Evolutionary conservation across 2,797 vertebrate genomes (phyloP), one percentile per base, ranked within the genome.

Genomic region (Phataginus tricuspis): DNA sequence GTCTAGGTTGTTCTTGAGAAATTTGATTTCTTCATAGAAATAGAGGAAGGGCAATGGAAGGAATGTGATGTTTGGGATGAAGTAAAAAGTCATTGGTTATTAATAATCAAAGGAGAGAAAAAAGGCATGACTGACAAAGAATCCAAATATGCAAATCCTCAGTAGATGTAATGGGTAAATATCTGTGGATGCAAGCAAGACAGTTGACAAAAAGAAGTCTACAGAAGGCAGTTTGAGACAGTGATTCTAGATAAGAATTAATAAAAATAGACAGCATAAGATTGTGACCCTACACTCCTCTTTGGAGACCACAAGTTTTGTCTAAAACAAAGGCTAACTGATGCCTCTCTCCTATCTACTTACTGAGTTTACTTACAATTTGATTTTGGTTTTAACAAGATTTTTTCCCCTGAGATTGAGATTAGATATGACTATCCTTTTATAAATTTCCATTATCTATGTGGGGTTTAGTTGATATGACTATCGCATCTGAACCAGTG

Each of bases 11-110:
- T 11, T 19, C 55, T 29, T 37, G 7, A 16, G 5, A 53, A 71
- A 68, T 45, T 63, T 29, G 63, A 75, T 79, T 94, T 74, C 21
- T 90, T 63, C 13, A 11, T 55, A 21, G 34, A 83, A 83, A 71
- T 0, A 68, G 11, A 29, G 6, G 16, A 69, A 88, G 25, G 25
- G 6, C 63, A 78, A 42, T 23, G 49, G n/a, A 15, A 88, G 5
- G 3, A 45, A 80, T 25, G 11, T 8, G 23, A 51, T 63, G 8
- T 42, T 37, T 66, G 21, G 14, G 19, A 27, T 79, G 5, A 82
- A 57, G 57, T 37, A 1, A 6, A 34, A 82, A 55, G 5, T 1
- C 4, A 66, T 0, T 55, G n/a, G 55, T 59, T 68, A 49, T 2
- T 74, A 23, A 57, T 5, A 18, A 10, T 16, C 59, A 11, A 83